Base-by-base conservation (phyloP, 2,113 vertebrate genomes). In the Taurulus bubalis region DNA sequence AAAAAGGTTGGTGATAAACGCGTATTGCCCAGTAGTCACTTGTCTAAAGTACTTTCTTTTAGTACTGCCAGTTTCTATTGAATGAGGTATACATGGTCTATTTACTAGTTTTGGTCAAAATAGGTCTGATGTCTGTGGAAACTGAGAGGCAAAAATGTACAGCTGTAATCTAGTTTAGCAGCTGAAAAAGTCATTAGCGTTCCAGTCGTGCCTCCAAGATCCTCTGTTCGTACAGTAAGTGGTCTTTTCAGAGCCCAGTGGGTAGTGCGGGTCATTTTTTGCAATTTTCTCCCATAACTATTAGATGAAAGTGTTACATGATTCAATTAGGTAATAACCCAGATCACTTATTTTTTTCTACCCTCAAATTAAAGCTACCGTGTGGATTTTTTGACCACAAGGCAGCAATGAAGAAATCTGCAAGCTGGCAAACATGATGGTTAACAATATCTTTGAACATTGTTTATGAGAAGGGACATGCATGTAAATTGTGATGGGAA, bases 1-100 rank as follows among this genome's bases (percentile, higher is more conserved):
- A 56, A 75, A 67, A 55, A 56, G 32, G 56, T 59, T 66, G 7
- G 10, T 28, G 66, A 68, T 16, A 45, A 47, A 56, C 10, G n/a
- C 26, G 67, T 14, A 15, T 45, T 71, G 65, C 59, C 20, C 60
- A 63, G 30, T 6, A 63, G 34, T 40, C 62, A 4, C 5, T 16
- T 11, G 26, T 18, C 18, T 32, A 22, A 9, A 64, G 51, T 56
- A 45, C 64, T 40, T 24, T 65, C 6, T 71, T 26, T 56, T 8
- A 18, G 24, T n/a, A 14, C 14, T 8, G n/a, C 6, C 20, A 47
- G 53, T 47, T 60, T 60, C 26, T 60, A n/a, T 59, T 72, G 55
- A 26, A 36, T 77, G 45, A 24, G 45, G 10, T 15, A 10, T 10
- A 32, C 0, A 1, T 63, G 12, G n/a, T 62, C 4, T 30, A 53